A percentile compares a stretch with the other conserved stretches of the same genome.
Evolutionary conservation across 2,113 vertebrate species (phyloP).

Genomic region (Acrocephalus arundinaceus): DNA sequence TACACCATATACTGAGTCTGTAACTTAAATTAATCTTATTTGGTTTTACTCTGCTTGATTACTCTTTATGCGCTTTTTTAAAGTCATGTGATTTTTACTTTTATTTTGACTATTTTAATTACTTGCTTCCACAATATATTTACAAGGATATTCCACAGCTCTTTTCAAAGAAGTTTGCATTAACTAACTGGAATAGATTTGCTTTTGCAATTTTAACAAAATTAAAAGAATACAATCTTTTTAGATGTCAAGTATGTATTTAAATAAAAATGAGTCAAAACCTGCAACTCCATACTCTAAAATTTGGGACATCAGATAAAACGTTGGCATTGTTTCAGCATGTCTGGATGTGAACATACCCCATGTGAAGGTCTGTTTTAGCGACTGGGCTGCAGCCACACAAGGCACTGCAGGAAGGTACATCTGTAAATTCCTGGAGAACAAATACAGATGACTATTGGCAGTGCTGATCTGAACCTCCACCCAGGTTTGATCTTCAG

Average conservation of each 20-base stretch:
- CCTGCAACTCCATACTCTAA: neutral
- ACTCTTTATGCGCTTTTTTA: constrained; percentile 43
- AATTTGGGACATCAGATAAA: neutral
- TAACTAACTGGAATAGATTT: constrained; percentile 26
- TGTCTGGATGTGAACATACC: neutral
- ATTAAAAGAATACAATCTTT: neutral
- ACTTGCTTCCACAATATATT: constrained; percentile 20
- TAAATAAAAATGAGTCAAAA: constrained; percentile 27
- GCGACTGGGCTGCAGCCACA: neutral
- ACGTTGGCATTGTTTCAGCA: neutral
- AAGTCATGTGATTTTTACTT: constrained; percentile 52
- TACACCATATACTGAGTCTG: neutral
- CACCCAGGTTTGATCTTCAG: neutral
- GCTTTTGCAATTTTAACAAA: neutral
- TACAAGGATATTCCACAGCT: neutral
- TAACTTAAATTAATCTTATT: constrained; percentile 68
- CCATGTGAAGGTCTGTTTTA: neutral
- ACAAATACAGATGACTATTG: neutral
- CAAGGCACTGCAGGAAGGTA: neutral
- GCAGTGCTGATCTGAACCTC: neutral
- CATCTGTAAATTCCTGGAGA: neutral
- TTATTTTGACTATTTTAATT: constrained; percentile 67
- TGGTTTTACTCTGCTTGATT: constrained; percentile 58
- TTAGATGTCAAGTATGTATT: constrained; percentile 31
- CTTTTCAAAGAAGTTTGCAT: constrained; percentile 27